phyloP scores from a whole-genome alignment of 2,797 vertebrate species.

The Oreortyx pictus region DNA sequence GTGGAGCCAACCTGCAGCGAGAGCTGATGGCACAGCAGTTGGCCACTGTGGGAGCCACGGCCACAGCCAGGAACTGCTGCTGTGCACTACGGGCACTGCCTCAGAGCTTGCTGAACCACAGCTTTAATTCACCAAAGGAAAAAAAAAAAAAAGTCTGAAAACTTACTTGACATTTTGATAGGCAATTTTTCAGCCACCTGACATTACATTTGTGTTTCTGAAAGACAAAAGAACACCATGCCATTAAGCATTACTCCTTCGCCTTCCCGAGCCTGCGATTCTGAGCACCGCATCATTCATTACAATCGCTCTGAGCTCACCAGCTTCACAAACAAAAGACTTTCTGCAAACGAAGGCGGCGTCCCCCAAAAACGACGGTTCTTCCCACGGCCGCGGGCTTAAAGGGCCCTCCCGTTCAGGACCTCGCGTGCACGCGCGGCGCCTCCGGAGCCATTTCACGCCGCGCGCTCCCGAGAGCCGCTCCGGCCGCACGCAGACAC shows the following conservation, averaged over 20 bases:
- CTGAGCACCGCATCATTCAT: too few relatives aligned
- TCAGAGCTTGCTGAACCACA: not conserved
- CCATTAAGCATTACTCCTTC: slow-evolving; percentile 56
- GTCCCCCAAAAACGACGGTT: not conserved
- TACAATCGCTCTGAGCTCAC: not conserved
- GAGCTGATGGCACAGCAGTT: not conserved
- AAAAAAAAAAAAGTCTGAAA: slow-evolving; percentile 1
- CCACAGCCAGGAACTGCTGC: not conserved
- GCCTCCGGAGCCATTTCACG: too few relatives aligned
- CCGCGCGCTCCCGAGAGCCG: too few relatives aligned
- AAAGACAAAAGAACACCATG: slow-evolving; percentile 76
- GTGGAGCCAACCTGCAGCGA: too few relatives aligned
- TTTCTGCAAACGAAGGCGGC: not conserved
- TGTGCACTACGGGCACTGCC: not conserved
- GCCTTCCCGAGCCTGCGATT: not conserved
- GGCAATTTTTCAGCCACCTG: slow-evolving; percentile 82
- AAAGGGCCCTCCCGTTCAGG: not conserved
- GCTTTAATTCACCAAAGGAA: not conserved
- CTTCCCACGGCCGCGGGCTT: not conserved
- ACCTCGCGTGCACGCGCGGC: too few relatives aligned
- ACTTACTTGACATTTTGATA: slow-evolving; percentile 96
- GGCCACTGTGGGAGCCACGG: not conserved
- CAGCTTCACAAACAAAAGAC: not conserved
- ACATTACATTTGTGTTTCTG: slow-evolving; percentile 83
- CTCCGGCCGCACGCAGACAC: too few relatives aligned